A percentile compares a stretch with the other conserved stretches of the same genome.
These are phyloP conservation scores for Zaprionus lachaisei DNA, from an alignment of 1,140 invertebrate species.

Conservation along the genomic window DNA sequence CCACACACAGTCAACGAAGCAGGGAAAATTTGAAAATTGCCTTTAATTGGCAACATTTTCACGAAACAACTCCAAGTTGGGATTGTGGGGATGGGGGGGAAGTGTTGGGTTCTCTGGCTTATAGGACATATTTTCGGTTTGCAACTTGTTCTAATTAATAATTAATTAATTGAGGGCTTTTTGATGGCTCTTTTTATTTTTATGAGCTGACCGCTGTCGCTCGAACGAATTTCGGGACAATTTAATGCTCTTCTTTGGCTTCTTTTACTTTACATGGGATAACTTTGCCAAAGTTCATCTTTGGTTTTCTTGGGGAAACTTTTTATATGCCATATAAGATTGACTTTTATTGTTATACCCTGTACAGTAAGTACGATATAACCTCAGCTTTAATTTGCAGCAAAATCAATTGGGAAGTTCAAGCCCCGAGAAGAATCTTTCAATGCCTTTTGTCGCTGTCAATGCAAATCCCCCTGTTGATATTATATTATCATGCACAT, in stretches of 20 bases:
- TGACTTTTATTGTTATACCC: not conserved
- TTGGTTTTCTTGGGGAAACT: not conserved
- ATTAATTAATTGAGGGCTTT: slow-evolving; percentile 25
- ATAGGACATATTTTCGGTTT: slow-evolving; percentile 10
- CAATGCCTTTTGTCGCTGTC: not conserved
- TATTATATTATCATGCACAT: not conserved
- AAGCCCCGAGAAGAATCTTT: not conserved
- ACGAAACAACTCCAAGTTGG: slow-evolving; percentile 2
- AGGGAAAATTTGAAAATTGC: slow-evolving; percentile 66
- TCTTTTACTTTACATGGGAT: not conserved
- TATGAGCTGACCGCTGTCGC: slow-evolving; percentile 21
- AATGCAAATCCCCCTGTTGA: slow-evolving; percentile 8
- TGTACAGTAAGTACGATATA: not conserved
- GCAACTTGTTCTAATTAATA: slow-evolving; percentile 34
- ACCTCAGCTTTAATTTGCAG: not conserved
- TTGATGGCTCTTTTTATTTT: slow-evolving; percentile 25
- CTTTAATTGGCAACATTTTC: slow-evolving; percentile 69
- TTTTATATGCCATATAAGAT: slow-evolving; percentile 1
- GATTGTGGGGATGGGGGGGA: not conserved
- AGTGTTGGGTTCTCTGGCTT: not conserved
- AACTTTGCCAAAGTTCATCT: slow-evolving; percentile 19
- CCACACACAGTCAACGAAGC: slow-evolving; percentile 29
- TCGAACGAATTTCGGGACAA: not conserved
- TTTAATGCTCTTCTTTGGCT: not conserved
- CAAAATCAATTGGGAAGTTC: not conserved